Percentiles rank a stretch among this genome's conserved stretches.
Conservation (phyloP, 2,113 vertebrate genomes). For the Hippolais icterina region DNA sequence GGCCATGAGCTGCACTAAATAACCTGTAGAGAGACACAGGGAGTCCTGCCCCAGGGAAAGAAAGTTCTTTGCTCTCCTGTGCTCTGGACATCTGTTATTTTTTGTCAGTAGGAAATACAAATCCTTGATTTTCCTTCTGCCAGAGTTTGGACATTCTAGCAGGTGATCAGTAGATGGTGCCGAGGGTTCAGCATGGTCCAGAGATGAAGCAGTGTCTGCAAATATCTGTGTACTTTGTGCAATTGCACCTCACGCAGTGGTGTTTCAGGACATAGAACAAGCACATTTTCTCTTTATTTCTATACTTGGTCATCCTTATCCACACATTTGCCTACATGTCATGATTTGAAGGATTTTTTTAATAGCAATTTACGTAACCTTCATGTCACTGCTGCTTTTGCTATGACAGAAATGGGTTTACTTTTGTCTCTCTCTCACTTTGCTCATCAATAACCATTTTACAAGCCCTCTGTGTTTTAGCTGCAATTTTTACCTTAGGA, state of each 20-base stretch:
- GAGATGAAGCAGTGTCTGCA: not conserved
- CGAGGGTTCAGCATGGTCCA: rapidly evolving
- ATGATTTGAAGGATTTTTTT: not conserved
- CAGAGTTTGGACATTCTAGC: rapidly evolving
- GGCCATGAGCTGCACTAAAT: not conserved
- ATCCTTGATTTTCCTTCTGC: not conserved
- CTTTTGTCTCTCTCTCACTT: not conserved
- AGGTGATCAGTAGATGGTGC: not conserved
- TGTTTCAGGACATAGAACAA: not conserved
- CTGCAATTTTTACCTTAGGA: not conserved
- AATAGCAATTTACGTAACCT: not conserved
- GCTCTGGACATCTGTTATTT: not conserved
- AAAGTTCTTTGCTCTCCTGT: not conserved
- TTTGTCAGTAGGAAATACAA: not conserved
- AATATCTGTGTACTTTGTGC: not conserved
- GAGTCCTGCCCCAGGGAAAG: not conserved
- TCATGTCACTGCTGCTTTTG: not conserved
- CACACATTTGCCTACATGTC: not conserved
- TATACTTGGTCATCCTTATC: not conserved
- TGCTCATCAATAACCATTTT: not conserved
- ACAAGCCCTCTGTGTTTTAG: not conserved
- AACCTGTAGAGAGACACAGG: not conserved
- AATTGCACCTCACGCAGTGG: not conserved
- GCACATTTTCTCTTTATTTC: not conserved
- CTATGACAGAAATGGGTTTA: not conserved